phyloP scores from a whole-genome alignment of 1,140 invertebrate species.

The Solenopsis invicta region DNA sequence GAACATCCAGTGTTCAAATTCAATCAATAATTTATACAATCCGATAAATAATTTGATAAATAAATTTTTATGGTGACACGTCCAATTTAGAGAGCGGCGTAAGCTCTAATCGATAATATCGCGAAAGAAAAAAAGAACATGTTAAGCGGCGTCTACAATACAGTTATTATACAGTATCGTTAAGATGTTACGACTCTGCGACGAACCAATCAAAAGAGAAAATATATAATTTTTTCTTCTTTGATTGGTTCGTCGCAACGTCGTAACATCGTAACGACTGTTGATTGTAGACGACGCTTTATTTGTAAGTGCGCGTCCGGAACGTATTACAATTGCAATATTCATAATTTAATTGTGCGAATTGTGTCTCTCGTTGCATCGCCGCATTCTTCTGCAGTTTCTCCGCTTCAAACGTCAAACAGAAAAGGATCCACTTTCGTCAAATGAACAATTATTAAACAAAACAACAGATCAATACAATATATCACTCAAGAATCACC shows the following conservation, averaged over 20 bases:
- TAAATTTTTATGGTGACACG: constrained; percentile 58
- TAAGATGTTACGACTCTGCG: too few species aligned
- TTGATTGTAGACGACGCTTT: too few species aligned
- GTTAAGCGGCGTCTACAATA: too few species aligned
- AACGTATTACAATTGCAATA: constrained; percentile 10
- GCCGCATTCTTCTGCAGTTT: constrained; percentile 72
- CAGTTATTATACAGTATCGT: too few species aligned
- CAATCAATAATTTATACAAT: constrained; percentile 31
- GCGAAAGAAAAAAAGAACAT: background rate
- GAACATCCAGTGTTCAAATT: constrained; percentile 40
- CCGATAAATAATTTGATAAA: constrained; percentile 36
- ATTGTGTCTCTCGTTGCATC: constrained; percentile 16
- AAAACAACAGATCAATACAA: constrained; percentile 69
- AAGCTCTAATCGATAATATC: constrained; percentile 10
- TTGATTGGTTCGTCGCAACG: too few species aligned
- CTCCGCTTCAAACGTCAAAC: constrained; percentile 59
- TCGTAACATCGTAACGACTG: too few species aligned
- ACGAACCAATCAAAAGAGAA: too few species aligned
- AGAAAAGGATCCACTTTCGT: constrained; percentile 52
- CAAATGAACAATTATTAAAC: constrained; percentile 50
- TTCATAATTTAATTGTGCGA: background rate
- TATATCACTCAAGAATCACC: constrained; percentile 60
- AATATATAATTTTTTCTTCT: too few species aligned
- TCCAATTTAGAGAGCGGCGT: constrained; percentile 58
- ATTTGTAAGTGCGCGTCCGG: background rate